Evolutionary conservation across 2,888 invertebrate species (phyloP).

Genomic region (Acanthoscelides obtectus): DNA sequence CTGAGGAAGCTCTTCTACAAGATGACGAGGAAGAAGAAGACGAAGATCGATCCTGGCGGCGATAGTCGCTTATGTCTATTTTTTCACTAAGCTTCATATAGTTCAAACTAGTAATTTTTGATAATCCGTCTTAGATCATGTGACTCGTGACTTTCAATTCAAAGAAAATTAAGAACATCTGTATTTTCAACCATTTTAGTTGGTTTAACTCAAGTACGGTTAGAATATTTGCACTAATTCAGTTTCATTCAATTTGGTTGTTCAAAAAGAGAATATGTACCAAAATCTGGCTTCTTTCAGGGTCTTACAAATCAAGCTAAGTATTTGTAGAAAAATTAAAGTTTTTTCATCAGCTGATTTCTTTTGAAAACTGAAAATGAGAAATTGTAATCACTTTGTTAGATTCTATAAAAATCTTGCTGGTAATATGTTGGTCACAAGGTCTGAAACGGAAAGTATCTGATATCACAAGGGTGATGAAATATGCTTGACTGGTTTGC

Average conservation of each 20-base stretch:
- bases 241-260: too few species aligned
- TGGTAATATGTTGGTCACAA: neutral
- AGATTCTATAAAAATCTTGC: too few species aligned
- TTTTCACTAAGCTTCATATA: neutral
- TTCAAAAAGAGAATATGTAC: too few species aligned
- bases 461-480: neutral
- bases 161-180: neutral
- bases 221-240: too few species aligned
- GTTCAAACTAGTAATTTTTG: neutral
- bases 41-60: conserved; percentile 84
- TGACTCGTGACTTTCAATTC: neutral
- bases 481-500: neutral
- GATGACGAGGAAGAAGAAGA: conserved; percentile 86
- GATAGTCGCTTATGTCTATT: conserved; percentile 53
- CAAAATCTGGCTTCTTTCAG: too few species aligned
- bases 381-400: too few species aligned
- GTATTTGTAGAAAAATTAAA: too few species aligned
- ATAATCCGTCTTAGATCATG: neutral
- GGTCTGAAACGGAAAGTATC: neutral
- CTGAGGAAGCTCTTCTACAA: conserved; percentile 67
- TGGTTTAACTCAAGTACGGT: too few species aligned
- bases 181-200: too few species aligned
- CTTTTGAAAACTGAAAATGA: too few species aligned
- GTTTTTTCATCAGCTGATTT: too few species aligned
- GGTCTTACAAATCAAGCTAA: too few species aligned